Evolutionary conservation across 2,797 vertebrate species (phyloP), one percentile per base, ranked within the genome.

Genomic region (Schizopygopsis pylzovi): DNA sequence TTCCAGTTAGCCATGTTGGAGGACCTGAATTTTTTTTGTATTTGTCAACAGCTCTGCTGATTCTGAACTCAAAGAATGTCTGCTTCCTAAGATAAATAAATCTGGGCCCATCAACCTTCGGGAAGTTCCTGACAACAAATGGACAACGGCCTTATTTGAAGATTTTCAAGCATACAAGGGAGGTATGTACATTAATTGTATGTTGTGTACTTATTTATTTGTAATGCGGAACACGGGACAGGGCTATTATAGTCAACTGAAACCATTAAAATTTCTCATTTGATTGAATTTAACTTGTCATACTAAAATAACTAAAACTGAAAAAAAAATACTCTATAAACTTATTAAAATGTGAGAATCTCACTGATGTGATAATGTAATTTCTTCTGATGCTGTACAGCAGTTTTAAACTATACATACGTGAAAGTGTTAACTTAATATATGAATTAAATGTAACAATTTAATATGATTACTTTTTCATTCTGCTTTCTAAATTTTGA

Each of bases 91-190:
- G 37, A 72, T 72, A 12, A 72, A 59, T 18, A 72, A 59, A 82
- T 28, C 10, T 45, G 18, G 0, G 18, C 39, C 39, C 28, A 15
- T 93, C 47, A 89, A 75, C 25, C 86, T 83, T 59, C 77, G 85
- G 43, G 41, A 91, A 72, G 59, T 67, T 75, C 61, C 37, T 4
- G 20, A 89, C 13, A 15, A 87, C 20, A 71, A 61, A 4, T 92
- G 89, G 92, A 83, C 13, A 6, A 88, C 88, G 10, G 87, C 88
- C 6, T 86, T 88, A 79, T 91, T 75, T 87, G 89, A 92, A 8
- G 37, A 79, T 2, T 92, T 91, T 86, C 25, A 70, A 67, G 4
- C 39, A 13, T 45, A 49, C 6, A 90, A 80, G 11, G 39, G 39
- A 43, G 84, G 92, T 92, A 61, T 45, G 72, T 79, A 56, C 8